Conservation (phyloP, 2,888 invertebrate genomes). For the Drosophila nigricruria region DNA sequence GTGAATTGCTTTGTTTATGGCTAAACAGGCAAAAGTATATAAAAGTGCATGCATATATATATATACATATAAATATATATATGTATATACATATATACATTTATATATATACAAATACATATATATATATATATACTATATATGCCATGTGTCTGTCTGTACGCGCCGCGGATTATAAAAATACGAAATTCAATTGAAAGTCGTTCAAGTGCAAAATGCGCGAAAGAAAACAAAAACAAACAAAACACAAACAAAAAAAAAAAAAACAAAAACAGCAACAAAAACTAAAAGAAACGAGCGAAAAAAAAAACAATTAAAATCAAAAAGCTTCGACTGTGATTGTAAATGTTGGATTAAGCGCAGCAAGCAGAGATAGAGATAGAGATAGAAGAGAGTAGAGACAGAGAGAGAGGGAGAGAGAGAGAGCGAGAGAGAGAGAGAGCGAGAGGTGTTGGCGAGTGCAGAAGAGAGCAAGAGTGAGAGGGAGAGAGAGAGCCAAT, state of each 20-base stretch:
- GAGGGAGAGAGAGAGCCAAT: neutral
- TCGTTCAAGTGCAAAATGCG: slow-evolving; percentile 73
- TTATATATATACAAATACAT: slow-evolving; percentile 10
- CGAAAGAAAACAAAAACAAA: slow-evolving; percentile 46
- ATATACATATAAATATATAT: slow-evolving; percentile 7
- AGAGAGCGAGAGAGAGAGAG: neutral
- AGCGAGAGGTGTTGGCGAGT: no score
- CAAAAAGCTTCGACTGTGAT: slow-evolving; percentile 50
- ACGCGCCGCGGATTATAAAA: slow-evolving; percentile 62
- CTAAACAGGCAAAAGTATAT: slow-evolving; percentile 31
- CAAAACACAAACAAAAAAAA: slow-evolving; percentile 20
- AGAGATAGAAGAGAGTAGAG: slow-evolving; percentile 2
- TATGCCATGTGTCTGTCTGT: slow-evolving; percentile 3
- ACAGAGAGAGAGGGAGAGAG: neutral
- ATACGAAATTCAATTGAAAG: slow-evolving; percentile 75
- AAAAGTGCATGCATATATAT: slow-evolving; percentile 22
- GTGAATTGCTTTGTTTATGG: slow-evolving; percentile 68
- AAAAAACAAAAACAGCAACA: slow-evolving; percentile 36
- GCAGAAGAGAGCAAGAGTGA: neutral
- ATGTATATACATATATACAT: neutral
- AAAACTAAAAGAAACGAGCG: slow-evolving; percentile 12
- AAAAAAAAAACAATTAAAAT: slow-evolving; percentile 45
- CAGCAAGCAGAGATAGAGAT: slow-evolving; percentile 6
- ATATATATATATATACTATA: neutral
- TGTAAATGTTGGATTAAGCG: slow-evolving; percentile 51